These are phyloP conservation scores for Neolamprologus longior DNA, from an alignment of 2,113 vertebrate genomes.

Conservation along the genomic window DNA sequence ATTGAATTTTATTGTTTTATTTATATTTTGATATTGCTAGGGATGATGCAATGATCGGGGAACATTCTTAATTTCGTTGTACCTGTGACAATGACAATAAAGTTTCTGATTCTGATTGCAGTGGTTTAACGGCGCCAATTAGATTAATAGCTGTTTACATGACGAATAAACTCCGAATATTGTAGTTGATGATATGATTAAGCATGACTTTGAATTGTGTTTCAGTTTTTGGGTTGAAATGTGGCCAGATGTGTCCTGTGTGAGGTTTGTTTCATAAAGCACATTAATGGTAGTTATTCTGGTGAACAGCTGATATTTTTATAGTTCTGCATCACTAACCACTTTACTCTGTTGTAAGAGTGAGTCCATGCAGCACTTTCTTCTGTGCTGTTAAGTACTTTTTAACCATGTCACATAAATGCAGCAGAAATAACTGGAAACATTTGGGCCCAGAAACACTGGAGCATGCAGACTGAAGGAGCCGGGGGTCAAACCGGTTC, in stretches of 20 bases:
- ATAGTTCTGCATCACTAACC: not conserved
- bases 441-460: too few species aligned
- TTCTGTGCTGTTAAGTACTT: not conserved
- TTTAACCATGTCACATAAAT: not conserved
- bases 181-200: not conserved
- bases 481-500: not conserved
- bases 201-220: not conserved
- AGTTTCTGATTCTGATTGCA: too few species aligned
- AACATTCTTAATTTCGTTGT: too few species aligned
- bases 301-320: not conserved
- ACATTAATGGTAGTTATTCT: not conserved
- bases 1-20: too few species aligned
- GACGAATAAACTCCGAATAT: accelerated
- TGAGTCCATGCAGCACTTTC: not conserved
- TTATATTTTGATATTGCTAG: too few species aligned
- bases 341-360: not conserved
- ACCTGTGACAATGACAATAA: too few species aligned
- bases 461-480: not conserved
- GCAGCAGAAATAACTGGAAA: too few species aligned
- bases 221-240: accelerated
- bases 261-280: not conserved
- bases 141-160: not conserved
- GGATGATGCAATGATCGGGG: too few species aligned
- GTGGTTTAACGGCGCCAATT: not conserved
- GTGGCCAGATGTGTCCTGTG: accelerated